phyloP scores from a whole-genome alignment of 2,888 invertebrate genomes.

The Parnassius smintheus region DNA sequence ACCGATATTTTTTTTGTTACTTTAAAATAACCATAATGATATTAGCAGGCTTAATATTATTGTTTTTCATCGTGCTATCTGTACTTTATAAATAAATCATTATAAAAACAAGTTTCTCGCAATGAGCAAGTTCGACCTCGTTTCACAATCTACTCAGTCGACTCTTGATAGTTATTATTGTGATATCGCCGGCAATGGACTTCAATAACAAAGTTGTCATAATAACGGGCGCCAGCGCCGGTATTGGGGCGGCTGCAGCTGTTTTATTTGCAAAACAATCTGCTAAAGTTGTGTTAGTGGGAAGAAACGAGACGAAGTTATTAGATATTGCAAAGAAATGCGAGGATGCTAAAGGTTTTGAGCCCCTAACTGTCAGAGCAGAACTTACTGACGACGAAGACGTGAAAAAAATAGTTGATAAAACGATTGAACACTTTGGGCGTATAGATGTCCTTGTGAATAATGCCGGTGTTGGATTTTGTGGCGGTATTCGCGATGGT shows the following conservation, averaged over 20 bases:
- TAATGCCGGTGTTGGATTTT: constrained; percentile 90
- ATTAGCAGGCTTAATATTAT: too few species aligned
- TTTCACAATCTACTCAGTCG: background rate
- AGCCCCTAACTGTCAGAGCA: constrained; percentile 82
- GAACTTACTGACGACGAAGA: constrained; percentile 86
- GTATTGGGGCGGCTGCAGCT: constrained; percentile 87
- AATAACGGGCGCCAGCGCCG: constrained; percentile 86
- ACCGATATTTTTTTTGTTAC: too few species aligned
- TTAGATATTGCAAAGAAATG: constrained; percentile 83
- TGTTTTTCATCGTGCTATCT: too few species aligned
- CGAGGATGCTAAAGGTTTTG: constrained; percentile 56
- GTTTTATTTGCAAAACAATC: constrained; percentile 84
- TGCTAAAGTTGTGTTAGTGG: constrained; percentile 84
- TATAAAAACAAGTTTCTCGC: too few species aligned
- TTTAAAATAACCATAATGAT: too few species aligned
- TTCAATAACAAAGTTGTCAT: constrained; percentile 82
- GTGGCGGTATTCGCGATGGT: constrained; percentile 89
- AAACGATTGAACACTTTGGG: constrained; percentile 84
- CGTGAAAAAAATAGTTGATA: constrained; percentile 82
- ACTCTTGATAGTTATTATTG: constrained; percentile 23
- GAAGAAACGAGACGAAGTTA: constrained; percentile 85
- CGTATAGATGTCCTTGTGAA: constrained; percentile 90
- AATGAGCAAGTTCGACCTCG: background rate
- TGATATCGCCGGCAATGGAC: constrained; percentile 62
- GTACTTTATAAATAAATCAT: too few species aligned